A percentile compares a stretch with the other conserved stretches of the same genome.
Evolutionary conservation across 2,888 invertebrate genomes (phyloP).

Genomic region (Zootermopsis nevadensis): DNA sequence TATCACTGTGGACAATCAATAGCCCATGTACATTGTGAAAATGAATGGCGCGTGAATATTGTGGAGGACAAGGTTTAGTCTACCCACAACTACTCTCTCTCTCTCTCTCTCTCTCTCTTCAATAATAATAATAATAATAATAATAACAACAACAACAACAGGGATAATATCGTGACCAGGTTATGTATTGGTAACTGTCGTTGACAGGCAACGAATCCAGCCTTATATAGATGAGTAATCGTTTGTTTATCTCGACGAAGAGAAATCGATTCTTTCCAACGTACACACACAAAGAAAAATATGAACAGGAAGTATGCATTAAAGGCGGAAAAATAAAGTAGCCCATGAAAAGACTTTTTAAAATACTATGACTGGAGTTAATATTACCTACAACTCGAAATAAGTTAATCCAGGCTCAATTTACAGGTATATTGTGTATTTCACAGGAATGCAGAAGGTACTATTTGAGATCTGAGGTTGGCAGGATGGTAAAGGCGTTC

Average conservation of each 20-base stretch:
- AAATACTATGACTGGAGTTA: no score
- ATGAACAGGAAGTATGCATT: not conserved
- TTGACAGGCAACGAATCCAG: slow-evolving; percentile 38
- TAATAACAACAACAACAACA: slow-evolving; percentile 20
- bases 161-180: slow-evolving; percentile 32
- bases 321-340: not conserved
- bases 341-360: no score
- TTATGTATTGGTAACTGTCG: slow-evolving; percentile 37
- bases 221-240: slow-evolving; percentile 36
- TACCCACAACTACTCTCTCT: not conserved
- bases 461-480: no score
- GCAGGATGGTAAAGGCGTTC: no score
- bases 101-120: not conserved
- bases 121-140: slow-evolving; percentile 18
- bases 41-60: slow-evolving; percentile 2
- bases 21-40: not conserved
- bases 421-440: no score
- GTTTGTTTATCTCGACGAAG: slow-evolving; percentile 26
- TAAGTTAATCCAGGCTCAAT: no score
- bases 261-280: slow-evolving; percentile 35
- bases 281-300: slow-evolving; percentile 6
- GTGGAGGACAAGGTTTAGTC: not conserved
- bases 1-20: slow-evolving; percentile 26
- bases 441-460: no score
- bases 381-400: no score